Evolutionary conservation across 1,140 invertebrate species (phyloP).

Genomic region (Pseudomyrmex cubaensis): DNA sequence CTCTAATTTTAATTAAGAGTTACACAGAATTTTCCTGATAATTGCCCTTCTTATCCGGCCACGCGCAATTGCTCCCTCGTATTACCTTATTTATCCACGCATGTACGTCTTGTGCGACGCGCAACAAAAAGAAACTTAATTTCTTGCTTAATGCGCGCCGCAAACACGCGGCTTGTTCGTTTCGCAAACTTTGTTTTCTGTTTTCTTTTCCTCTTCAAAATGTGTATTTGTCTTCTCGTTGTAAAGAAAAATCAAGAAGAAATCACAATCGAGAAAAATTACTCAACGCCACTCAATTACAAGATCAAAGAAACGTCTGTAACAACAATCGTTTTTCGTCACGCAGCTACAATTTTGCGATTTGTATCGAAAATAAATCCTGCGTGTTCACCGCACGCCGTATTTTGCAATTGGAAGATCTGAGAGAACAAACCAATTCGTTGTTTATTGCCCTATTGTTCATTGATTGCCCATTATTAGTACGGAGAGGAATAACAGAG

Average conservation of each 20-base stretch:
- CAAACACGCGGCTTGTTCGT: slow-evolving; percentile 43
- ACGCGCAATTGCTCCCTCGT: slow-evolving; percentile 64
- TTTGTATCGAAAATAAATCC: neutral
- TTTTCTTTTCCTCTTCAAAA: no score
- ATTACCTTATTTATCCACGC: slow-evolving; percentile 53
- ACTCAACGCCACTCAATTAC: neutral
- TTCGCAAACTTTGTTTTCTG: neutral
- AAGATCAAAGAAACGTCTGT: neutral
- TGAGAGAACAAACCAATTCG: slow-evolving; percentile 17
- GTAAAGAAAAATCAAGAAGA: neutral
- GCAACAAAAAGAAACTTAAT: slow-evolving; percentile 16
- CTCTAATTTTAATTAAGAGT: slow-evolving; percentile 81
- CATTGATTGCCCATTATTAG: slow-evolving; percentile 51
- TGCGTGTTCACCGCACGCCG: neutral
- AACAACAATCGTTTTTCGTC: neutral
- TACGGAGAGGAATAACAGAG: neutral
- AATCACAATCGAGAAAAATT: no score
- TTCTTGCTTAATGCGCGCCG: slow-evolving; percentile 59
- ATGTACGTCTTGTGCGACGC: slow-evolving; percentile 45
- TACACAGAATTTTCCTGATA: slow-evolving; percentile 73
- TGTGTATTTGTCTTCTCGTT: no score
- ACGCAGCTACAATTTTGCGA: slow-evolving; percentile 13
- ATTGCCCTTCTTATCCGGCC: slow-evolving; percentile 68
- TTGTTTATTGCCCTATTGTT: slow-evolving; percentile 49
- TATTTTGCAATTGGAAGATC: slow-evolving; percentile 30